Percentiles rank a stretch among this genome's conserved stretches.
These are phyloP conservation scores for Scaptomyza montana DNA, from an alignment of 1,140 invertebrate genomes.

Conservation along the genomic window DNA sequence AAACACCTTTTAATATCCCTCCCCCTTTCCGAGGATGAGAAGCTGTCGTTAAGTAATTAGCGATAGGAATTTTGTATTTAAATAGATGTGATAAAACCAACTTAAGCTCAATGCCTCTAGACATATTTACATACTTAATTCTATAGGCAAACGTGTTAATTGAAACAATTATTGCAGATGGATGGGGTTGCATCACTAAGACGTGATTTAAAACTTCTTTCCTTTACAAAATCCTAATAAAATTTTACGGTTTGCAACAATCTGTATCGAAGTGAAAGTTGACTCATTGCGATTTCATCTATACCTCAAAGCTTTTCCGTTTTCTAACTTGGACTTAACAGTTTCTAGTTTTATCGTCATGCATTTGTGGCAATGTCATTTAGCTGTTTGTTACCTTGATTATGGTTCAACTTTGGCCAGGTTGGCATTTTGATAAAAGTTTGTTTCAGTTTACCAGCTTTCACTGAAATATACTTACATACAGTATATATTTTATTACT, in stretches of 20 bases:
- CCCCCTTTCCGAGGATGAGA: neutral
- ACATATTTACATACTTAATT: neutral
- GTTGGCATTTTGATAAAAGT: constrained; percentile 25
- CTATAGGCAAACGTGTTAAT: neutral
- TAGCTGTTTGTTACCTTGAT: constrained; percentile 51
- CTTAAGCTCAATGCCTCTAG: no score
- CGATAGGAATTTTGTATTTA: neutral
- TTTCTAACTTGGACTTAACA: neutral
- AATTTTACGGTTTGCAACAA: neutral
- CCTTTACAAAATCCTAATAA: neutral
- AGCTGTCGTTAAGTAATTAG: constrained; percentile 5
- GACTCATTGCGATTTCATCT: neutral
- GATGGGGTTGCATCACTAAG: neutral
- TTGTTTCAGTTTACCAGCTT: constrained; percentile 15
- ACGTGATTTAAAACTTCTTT: neutral
- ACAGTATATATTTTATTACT: constrained; percentile 14
- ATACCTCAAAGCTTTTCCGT: constrained; percentile 8
- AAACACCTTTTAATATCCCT: neutral
- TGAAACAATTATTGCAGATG: neutral
- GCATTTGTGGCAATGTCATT: constrained; percentile 36
- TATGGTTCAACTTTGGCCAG: constrained; percentile 35
- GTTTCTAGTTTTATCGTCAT: constrained; percentile 40
- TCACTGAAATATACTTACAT: constrained; percentile 21
- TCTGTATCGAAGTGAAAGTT: constrained; percentile 16
- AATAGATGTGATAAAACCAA: neutral